Percentiles rank a stretch among this genome's conserved stretches.
Evolutionary conservation across 2,113 vertebrate genomes (phyloP).

Genomic region (Equus quagga): DNA sequence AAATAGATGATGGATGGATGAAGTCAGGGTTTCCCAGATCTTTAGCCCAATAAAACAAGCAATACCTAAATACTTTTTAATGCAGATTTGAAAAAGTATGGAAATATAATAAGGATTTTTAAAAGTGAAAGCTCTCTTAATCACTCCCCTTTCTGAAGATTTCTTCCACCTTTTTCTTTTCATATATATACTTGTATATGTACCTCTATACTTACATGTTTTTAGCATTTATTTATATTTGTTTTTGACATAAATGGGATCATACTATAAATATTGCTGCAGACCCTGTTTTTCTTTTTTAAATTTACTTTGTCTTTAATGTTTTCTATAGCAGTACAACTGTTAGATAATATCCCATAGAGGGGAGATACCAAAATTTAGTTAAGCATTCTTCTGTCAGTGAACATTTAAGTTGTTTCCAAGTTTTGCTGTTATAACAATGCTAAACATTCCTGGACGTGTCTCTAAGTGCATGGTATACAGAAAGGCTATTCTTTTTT

Average conservation of each 20-base stretch:
- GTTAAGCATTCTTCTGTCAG: background rate
- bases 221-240: conserved; percentile 21
- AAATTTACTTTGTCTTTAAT: background rate
- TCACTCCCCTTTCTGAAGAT: background rate
- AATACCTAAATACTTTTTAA: background rate
- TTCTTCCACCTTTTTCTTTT: background rate
- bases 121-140: background rate
- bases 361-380: background rate
- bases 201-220: background rate
- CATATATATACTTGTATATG: background rate
- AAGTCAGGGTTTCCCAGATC: background rate
- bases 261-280: background rate
- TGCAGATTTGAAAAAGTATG: background rate
- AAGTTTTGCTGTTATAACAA: background rate
- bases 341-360: background rate
- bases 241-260: background rate
- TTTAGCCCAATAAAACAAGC: background rate
- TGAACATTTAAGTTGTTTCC: background rate
- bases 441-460: background rate
- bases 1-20: background rate
- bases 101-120: background rate
- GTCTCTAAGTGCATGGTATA: background rate
- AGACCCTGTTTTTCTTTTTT: background rate
- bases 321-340: background rate
- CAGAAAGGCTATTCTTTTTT: conserved; percentile 5